A percentile compares a stretch with the other conserved stretches of the same genome.
Conservation (phyloP, 2,888 invertebrate genomes). For the Oxystoma pomonae region DNA sequence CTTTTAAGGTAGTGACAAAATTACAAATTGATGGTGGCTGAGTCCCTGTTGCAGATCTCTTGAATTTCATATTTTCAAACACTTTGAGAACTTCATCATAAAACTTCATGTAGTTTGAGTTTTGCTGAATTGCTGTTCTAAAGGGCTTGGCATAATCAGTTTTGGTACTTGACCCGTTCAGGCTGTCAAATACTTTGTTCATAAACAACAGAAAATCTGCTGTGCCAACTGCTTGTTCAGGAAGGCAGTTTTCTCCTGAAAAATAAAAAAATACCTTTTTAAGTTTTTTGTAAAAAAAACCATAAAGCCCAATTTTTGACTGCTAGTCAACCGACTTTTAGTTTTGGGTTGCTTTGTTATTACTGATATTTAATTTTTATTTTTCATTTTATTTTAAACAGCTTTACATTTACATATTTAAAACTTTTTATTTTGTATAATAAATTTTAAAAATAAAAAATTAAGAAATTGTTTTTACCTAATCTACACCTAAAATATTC, state of each 20-base stretch:
- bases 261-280: too few relatives aligned
- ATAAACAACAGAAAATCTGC: too few relatives aligned
- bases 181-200: not conserved
- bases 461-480: too few relatives aligned
- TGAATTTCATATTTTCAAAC: not conserved
- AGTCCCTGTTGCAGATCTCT: not conserved
- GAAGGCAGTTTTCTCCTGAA: too few relatives aligned
- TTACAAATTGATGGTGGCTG: not conserved
- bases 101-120: not conserved
- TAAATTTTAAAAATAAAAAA: too few relatives aligned
- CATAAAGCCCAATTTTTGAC: not conserved
- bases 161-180: not conserved
- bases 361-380: too few relatives aligned
- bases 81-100: not conserved
- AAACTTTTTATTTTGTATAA: too few relatives aligned
- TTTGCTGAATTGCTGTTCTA: not conserved
- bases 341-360: not conserved
- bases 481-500: too few relatives aligned
- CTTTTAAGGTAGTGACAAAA: not conserved
- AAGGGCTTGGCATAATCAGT: not conserved
- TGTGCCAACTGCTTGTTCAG: too few relatives aligned
- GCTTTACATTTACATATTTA: too few relatives aligned
- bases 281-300: too few relatives aligned
- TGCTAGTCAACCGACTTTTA: not conserved
- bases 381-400: too few relatives aligned